Evolutionary conservation across 64 coral and sea anemone genomes (phyloP).

Genomic region (Porites australiensis): DNA sequence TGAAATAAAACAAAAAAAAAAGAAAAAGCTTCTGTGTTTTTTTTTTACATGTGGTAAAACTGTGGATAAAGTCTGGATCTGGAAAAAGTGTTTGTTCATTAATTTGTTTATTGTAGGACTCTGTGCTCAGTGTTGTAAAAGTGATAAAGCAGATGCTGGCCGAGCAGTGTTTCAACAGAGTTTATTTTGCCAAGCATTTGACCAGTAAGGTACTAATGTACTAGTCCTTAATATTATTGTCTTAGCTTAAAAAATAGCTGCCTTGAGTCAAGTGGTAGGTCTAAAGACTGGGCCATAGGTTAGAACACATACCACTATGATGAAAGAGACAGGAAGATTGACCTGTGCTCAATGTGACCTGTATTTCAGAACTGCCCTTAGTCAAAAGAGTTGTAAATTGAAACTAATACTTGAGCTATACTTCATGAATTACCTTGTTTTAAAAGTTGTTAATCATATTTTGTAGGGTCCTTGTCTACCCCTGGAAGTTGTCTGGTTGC

Average conservation of each 20-base stretch:
- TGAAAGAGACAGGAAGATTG: too few species aligned
- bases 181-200: constrained; percentile 82
- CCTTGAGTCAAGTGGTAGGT: too few species aligned
- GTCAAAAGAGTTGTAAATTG: too few species aligned
- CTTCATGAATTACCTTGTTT: not conserved
- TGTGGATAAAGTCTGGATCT: not conserved
- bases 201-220: constrained; percentile 51
- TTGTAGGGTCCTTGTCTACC: constrained; percentile 60
- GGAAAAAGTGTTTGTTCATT: not conserved
- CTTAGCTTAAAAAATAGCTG: too few species aligned
- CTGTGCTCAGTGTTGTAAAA: constrained; percentile 50
- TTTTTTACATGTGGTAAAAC: not conserved
- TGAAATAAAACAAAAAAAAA: too few species aligned
- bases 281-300: too few species aligned
- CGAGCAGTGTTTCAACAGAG: constrained; percentile 84
- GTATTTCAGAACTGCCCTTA: too few species aligned
- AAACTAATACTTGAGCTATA: not conserved
- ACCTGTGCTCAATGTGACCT: too few species aligned
- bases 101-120: constrained; percentile 50
- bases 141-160: constrained; percentile 75
- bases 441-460: not conserved
- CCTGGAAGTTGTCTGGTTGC: constrained; percentile 83
- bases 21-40: too few species aligned
- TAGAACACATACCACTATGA: too few species aligned
- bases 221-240: too few species aligned